phyloP scores from a whole-genome alignment of 2,113 vertebrate genomes.

The Podarcis muralis region DNA sequence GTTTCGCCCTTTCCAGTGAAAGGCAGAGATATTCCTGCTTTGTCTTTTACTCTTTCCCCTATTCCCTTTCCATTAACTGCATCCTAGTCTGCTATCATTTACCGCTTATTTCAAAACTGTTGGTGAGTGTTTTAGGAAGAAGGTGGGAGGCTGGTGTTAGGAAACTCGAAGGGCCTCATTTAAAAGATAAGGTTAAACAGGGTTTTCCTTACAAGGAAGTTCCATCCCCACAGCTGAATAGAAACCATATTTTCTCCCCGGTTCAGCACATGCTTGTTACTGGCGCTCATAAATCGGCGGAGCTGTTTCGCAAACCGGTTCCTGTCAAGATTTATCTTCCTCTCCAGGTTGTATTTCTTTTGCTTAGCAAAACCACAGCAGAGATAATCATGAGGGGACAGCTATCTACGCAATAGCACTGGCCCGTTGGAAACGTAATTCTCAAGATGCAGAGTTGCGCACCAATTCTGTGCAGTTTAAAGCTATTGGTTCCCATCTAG shows the following conservation, averaged over 20 bases:
- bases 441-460: not conserved
- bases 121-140: conserved; percentile 22
- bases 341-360: conserved; percentile 18
- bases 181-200: conserved; percentile 20
- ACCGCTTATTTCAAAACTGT: not conserved
- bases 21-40: not conserved
- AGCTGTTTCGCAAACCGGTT: conserved; percentile 4
- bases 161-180: not conserved
- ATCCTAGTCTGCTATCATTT: conserved; percentile 29
- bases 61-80: not conserved
- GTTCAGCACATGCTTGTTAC: not conserved
- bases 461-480: rapidly evolving
- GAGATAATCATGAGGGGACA: not conserved
- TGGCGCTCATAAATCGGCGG: not conserved
- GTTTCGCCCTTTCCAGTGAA: conserved; percentile 29
- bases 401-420: rapidly evolving
- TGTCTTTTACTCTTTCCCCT: conserved; percentile 31
- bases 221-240: not conserved
- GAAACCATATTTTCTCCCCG: not conserved
- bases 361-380: not conserved
- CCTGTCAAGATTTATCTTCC: conserved; percentile 21
- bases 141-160: not conserved
- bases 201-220: conserved; percentile 15
- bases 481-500: conserved; percentile 10
- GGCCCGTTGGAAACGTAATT: not conserved